Conservation (phyloP, 2,113 vertebrate genomes). For the Odocoileus virginianus region DNA sequence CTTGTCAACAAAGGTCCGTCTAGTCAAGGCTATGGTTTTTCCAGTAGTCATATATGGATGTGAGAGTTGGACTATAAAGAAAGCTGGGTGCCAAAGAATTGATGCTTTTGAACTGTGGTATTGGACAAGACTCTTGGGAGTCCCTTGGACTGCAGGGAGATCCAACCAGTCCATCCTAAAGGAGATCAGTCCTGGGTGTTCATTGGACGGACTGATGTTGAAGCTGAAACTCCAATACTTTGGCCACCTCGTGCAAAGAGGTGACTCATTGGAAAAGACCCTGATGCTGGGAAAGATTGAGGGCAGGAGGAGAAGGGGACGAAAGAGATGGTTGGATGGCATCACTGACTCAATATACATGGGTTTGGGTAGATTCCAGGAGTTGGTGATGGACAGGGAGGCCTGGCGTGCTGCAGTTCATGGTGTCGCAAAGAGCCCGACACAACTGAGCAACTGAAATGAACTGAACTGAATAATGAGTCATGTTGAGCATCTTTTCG, state of each 20-base stretch:
- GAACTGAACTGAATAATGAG: not conserved
- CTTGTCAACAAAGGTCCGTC: not conserved
- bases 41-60: not conserved
- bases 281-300: not conserved
- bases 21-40: not conserved
- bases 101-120: not conserved
- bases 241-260: not conserved
- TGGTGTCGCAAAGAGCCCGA: rapidly evolving
- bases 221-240: not conserved
- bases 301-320: not conserved
- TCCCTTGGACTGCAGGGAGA: not conserved
- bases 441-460: not conserved
- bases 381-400: not conserved
- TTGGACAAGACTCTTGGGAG: not conserved
- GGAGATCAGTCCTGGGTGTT: not conserved
- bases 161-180: not conserved
- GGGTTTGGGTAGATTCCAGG: rapidly evolving
- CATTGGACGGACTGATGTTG: not conserved
- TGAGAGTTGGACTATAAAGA: not conserved
- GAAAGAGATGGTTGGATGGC: not conserved
- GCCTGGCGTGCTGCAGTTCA: not conserved
- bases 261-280: not conserved
- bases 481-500: not conserved
- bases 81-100: rapidly evolving
- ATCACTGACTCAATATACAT: not conserved